A percentile compares a stretch with the other conserved stretches of the same genome.
phyloP scores from a whole-genome alignment of 2,888 invertebrate species.

The Rhamphomyia laevipes region DNA sequence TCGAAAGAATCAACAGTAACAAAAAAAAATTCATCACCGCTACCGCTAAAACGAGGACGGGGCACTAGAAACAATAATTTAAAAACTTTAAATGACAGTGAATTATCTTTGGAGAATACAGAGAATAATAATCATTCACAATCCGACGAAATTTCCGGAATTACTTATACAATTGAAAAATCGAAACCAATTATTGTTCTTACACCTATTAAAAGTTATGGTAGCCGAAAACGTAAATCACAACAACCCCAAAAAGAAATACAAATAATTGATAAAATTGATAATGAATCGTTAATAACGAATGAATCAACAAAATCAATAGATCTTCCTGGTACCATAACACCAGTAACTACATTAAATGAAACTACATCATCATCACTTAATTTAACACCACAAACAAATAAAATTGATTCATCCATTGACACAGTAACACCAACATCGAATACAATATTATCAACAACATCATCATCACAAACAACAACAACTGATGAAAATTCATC shows the following conservation, averaged over 20 bases:
- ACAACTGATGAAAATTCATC: not conserved
- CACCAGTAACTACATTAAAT: not conserved
- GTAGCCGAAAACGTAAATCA: slow-evolving; percentile 12
- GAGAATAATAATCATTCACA: not conserved
- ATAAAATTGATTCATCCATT: not conserved
- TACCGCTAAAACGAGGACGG: slow-evolving; percentile 7
- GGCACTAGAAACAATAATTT: slow-evolving; percentile 14
- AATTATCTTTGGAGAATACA: not conserved
- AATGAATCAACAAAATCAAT: not conserved
- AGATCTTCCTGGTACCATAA: slow-evolving; percentile 10
- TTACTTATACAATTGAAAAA: no score
- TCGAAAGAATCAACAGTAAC: not conserved
- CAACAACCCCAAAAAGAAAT: not conserved
- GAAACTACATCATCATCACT: no score
- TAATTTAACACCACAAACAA: no score
- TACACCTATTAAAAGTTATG: slow-evolving; percentile 12
- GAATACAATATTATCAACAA: not conserved
- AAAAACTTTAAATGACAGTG: slow-evolving; percentile 9
- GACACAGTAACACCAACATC: not conserved
- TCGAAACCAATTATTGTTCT: not conserved
- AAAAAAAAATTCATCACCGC: not conserved
- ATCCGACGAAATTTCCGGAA: not conserved
- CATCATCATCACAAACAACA: not conserved
- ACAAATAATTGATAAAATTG: not conserved
- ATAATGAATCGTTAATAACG: not conserved